Evolutionary conservation across 2,797 vertebrate genomes (phyloP).

Genomic region (Poeciliopsis gracilis): DNA sequence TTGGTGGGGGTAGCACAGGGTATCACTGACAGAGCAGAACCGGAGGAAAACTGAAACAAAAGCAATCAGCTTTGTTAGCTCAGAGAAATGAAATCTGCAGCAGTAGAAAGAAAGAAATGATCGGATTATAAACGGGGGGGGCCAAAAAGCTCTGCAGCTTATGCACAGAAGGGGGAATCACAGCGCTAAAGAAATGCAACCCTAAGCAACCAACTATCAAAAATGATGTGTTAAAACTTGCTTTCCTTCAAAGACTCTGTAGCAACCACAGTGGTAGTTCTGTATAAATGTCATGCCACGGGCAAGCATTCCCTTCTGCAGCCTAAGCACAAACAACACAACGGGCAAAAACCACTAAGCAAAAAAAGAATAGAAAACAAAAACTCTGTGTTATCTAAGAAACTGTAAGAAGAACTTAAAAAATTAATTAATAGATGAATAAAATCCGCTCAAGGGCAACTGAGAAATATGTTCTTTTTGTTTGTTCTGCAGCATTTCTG

Average conservation of each 20-base stretch:
- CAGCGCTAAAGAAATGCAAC: not conserved
- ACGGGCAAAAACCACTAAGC: not conserved
- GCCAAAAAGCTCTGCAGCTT: not conserved
- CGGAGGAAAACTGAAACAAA: not conserved
- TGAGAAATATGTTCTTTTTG: not conserved
- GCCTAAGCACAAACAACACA: not conserved
- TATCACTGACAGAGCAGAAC: not conserved
- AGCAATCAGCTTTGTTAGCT: conserved; percentile 11
- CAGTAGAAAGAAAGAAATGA: conserved; percentile 1
- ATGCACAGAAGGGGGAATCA: not conserved
- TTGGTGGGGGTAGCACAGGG: no score
- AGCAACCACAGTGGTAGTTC: not conserved
- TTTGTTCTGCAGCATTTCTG: not conserved
- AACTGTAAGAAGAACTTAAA: not conserved
- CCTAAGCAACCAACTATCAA: not conserved
- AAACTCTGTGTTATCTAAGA: not conserved
- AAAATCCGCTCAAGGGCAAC: not conserved
- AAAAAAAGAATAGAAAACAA: not conserved
- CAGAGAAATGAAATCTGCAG: conserved; percentile 7
- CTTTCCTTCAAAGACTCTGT: not conserved
- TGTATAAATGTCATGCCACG: not conserved
- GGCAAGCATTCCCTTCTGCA: not conserved
- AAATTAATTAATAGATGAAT: not conserved
- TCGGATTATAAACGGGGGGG: conserved; percentile 1
- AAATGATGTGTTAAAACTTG: not conserved